phyloP scores from a whole-genome alignment of 2,888 invertebrate species.

The Junonia oenone region DNA sequence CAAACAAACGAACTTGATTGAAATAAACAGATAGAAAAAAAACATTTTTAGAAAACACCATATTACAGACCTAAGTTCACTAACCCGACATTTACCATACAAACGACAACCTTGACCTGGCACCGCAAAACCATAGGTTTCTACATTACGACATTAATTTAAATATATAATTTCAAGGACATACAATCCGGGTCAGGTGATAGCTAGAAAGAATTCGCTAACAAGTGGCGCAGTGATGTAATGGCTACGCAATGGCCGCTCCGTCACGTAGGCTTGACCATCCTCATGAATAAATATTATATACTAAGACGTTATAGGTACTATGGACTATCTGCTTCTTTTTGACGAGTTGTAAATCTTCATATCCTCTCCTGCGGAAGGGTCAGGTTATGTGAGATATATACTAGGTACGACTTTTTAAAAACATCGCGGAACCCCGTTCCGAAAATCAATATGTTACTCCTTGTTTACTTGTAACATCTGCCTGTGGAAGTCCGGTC shows the following conservation, averaged over 20 bases:
- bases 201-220: constrained; percentile 26
- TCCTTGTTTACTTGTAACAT: no score
- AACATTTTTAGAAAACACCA: not conserved
- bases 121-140: constrained; percentile 41
- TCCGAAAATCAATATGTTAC: no score
- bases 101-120: constrained; percentile 48
- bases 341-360: no score
- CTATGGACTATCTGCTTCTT: no score
- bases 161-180: constrained; percentile 56
- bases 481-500: no score
- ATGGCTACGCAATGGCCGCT: constrained; percentile 31
- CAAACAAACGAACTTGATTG: no score
- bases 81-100: constrained; percentile 15
- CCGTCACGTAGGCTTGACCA: constrained; percentile 36
- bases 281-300: not conserved
- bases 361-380: no score
- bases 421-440: no score
- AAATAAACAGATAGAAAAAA: no score
- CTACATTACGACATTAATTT: constrained; percentile 49
- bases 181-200: constrained; percentile 44
- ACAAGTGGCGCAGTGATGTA: constrained; percentile 57
- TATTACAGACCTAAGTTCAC: not conserved
- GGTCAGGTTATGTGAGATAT: no score
- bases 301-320: no score
- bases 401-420: no score